Percentiles rank a stretch among this genome's conserved stretches.
phyloP scores from a whole-genome alignment of 1,140 invertebrate genomes.

The Diploscapter pachys region DNA sequence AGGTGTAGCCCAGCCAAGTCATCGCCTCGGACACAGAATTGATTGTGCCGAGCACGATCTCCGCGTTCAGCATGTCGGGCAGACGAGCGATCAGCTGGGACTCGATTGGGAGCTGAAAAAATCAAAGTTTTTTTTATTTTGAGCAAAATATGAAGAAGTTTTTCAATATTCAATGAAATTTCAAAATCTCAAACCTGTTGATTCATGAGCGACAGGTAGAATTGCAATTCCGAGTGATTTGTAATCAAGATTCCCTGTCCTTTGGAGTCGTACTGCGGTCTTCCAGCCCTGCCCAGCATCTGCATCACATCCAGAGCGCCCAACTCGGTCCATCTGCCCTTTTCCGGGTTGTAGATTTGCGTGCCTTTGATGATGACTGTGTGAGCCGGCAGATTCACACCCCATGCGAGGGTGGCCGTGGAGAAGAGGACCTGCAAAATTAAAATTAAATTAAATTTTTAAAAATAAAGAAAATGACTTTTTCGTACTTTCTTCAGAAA shows the following conservation, averaged over 20 bases:
- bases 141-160: background rate
- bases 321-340: slow-evolving; percentile 94
- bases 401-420: slow-evolving; percentile 97
- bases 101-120: slow-evolving; percentile 64
- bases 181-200: slow-evolving; percentile 73
- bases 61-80: slow-evolving; percentile 94
- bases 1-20: slow-evolving; percentile 92
- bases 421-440: slow-evolving; percentile 82
- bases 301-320: slow-evolving; percentile 93
- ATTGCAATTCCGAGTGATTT: slow-evolving; percentile 96
- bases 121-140: background rate
- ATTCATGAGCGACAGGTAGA: slow-evolving; percentile 93
- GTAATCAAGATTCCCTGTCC: slow-evolving; percentile 98
- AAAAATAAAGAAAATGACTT: background rate
- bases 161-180: background rate
- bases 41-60: slow-evolving; percentile 91
- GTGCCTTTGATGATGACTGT: slow-evolving; percentile 99
- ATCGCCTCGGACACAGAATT: slow-evolving; percentile 92
- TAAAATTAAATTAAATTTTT: background rate
- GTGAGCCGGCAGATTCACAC: slow-evolving; percentile 97
- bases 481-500: no score
- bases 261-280: slow-evolving; percentile 97
- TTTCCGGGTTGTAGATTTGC: slow-evolving; percentile 96
- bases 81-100: slow-evolving; percentile 69
- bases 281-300: slow-evolving; percentile 93